Evolutionary conservation across 92 coral and sea anemone genomes (phyloP).

Genomic region (Actinostola sp.): DNA sequence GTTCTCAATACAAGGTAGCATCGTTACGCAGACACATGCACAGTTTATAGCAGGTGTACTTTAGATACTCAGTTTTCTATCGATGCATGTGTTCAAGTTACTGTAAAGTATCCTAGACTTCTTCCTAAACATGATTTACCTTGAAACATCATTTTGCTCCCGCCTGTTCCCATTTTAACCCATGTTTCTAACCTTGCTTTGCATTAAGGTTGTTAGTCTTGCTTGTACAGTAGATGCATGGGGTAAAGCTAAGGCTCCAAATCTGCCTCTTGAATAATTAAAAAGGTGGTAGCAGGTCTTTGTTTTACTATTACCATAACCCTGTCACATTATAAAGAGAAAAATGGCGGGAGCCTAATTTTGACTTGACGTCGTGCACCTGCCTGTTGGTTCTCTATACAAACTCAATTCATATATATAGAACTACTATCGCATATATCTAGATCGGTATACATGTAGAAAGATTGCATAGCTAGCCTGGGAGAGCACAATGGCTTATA

Average conservation of each 20-base stretch:
- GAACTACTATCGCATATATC: background rate
- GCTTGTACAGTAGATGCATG: conserved; percentile 3
- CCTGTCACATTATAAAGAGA: conserved; percentile 18
- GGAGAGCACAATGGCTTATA: background rate
- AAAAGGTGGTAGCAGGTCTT: conserved; percentile 42
- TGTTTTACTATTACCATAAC: conserved; percentile 37
- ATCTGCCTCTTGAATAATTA: conserved; percentile 36
- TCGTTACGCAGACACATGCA: background rate
- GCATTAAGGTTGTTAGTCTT: conserved; percentile 24
- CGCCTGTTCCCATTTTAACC: conserved; percentile 68
- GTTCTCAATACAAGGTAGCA: no score
- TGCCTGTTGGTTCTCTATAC: background rate
- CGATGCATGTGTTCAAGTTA: conserved; percentile 2
- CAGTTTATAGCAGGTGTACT: conserved; percentile 14
- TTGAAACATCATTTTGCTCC: conserved; percentile 68
- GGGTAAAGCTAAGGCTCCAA: conserved; percentile 26
- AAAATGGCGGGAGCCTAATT: conserved; percentile 17
- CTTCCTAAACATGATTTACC: conserved; percentile 34
- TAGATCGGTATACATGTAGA: background rate
- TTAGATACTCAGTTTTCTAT: conserved; percentile 10
- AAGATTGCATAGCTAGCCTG: background rate
- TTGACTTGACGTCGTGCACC: conserved; percentile 12
- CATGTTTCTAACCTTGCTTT: conserved; percentile 28
- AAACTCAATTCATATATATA: background rate
- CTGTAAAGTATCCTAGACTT: background rate